Evolutionary conservation across 1,140 invertebrate species (phyloP).

Genomic region (Theocolax elegans): DNA sequence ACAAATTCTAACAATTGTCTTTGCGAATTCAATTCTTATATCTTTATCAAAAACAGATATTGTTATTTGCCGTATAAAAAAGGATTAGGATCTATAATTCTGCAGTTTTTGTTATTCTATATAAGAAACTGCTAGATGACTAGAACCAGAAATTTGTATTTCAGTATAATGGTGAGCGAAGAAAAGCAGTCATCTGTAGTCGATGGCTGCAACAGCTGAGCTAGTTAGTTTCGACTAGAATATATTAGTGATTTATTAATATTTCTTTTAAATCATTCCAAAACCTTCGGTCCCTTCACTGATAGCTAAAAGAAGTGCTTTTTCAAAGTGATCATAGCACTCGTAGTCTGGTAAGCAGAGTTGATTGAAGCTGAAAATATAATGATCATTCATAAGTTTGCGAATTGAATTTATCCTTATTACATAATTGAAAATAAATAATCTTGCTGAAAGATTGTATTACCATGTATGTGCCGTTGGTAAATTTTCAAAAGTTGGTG

Average conservation of each 20-base stretch:
- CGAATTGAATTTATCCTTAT: not conserved
- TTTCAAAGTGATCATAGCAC: conserved; percentile 92
- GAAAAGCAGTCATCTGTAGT: conserved; percentile 20
- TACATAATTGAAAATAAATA: not conserved
- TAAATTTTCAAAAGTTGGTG: conserved; percentile 88
- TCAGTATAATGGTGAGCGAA: conserved; percentile 27
- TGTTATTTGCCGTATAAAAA: conserved; percentile 38
- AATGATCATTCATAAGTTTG: conserved; percentile 29
- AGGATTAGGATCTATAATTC: conserved; percentile 29
- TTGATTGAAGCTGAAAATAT: conserved; percentile 88
- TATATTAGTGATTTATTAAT: conserved; percentile 33
- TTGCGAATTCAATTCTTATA: conserved; percentile 29
- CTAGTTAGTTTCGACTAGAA: conserved; percentile 35
- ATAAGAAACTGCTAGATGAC: conserved; percentile 17
- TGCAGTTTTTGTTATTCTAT: conserved; percentile 5
- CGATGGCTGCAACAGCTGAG: conserved; percentile 29
- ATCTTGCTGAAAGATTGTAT: not conserved
- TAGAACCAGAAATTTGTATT: conserved; percentile 34
- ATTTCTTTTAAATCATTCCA: conserved; percentile 81
- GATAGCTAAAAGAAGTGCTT: conserved; percentile 88
- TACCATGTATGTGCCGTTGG: conserved; percentile 95
- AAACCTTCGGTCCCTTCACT: conserved; percentile 96
- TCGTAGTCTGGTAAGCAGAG: conserved; percentile 95
- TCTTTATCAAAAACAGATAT: conserved; percentile 40
- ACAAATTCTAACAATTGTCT: conserved; percentile 15